phyloP scores from a whole-genome alignment of 2,888 invertebrate genomes.

The Salticus scenicus region DNA sequence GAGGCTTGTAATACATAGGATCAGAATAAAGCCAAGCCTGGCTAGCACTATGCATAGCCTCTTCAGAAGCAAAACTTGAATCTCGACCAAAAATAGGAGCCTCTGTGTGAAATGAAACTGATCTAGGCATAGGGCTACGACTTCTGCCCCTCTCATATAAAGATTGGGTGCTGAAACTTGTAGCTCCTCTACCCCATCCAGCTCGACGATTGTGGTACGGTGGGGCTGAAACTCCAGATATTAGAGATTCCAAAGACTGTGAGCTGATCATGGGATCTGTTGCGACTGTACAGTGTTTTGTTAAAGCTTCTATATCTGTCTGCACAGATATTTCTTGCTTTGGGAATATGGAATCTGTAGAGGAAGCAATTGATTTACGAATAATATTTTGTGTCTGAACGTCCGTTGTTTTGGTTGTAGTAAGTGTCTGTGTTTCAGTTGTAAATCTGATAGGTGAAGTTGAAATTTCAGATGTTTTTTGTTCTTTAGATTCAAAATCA shows the following conservation, averaged over 20 bases:
- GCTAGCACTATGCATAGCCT: conserved; percentile 41
- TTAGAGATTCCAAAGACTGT: conserved; percentile 60
- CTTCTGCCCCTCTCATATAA: conserved; percentile 54
- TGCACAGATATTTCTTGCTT: conserved; percentile 56
- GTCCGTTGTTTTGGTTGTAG: conserved; percentile 53
- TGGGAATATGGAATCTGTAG: conserved; percentile 59
- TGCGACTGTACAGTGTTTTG: conserved; percentile 47
- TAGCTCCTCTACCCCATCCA: conserved; percentile 32
- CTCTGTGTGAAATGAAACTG: conserved; percentile 34
- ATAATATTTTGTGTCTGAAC: conserved; percentile 55
- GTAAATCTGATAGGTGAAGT: conserved; percentile 32
- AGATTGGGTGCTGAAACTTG: conserved; percentile 63
- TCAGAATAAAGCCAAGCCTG: conserved; percentile 56
- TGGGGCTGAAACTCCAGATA: conserved; percentile 64
- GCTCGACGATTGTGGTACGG: conserved; percentile 65
- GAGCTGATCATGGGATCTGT: conserved; percentile 68
- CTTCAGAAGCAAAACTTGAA: conserved; percentile 42
- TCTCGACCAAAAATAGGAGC: conserved; percentile 35
- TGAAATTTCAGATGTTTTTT: not conserved
- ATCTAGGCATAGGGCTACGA: conserved; percentile 56
- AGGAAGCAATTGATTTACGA: conserved; percentile 40
- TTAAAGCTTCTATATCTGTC: conserved; percentile 30
- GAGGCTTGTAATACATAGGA: conserved; percentile 65
- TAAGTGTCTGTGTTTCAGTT: conserved; percentile 56
- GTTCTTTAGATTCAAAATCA: not conserved